These are phyloP conservation scores for Astreopora myriophthalma DNA, from an alignment of 64 coral and sea anemone genomes.

Conservation along the genomic window DNA sequence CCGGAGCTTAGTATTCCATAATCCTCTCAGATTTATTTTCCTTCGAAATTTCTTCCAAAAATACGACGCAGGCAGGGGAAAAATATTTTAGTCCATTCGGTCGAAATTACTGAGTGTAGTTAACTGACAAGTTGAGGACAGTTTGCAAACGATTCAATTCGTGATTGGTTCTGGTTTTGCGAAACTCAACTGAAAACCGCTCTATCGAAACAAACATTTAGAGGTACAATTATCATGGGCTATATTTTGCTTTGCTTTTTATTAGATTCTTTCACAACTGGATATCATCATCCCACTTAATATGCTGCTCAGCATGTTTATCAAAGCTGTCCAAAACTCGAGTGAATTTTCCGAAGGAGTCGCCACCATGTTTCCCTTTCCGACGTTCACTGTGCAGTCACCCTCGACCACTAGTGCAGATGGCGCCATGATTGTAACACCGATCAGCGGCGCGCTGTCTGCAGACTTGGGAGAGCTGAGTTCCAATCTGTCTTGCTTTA, in stretches of 20 bases:
- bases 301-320: constrained; percentile 91
- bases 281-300: constrained; percentile 87
- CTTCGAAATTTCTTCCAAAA: too few species aligned
- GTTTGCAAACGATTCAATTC: too few species aligned
- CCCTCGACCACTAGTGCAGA: constrained; percentile 27
- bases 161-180: too few species aligned
- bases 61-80: too few species aligned
- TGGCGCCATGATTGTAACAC: constrained; percentile 46
- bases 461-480: constrained; percentile 69
- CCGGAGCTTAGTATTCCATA: too few species aligned
- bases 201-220: too few species aligned
- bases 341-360: constrained; percentile 75
- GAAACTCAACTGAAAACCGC: too few species aligned
- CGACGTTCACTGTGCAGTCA: constrained; percentile 49
- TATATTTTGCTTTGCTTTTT: constrained; percentile 3
- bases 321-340: constrained; percentile 85
- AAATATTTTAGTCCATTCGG: too few species aligned
- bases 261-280: constrained; percentile 87
- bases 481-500: constrained; percentile 90
- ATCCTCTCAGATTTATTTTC: too few species aligned
- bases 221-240: neutral
- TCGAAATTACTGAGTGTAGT: too few species aligned
- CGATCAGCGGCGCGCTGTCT: constrained; percentile 45
- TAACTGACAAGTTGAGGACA: too few species aligned
- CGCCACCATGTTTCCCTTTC: constrained; percentile 86